phyloP scores from a whole-genome alignment of 2,113 vertebrate genomes.

The Larimichthys polyactis region DNA sequence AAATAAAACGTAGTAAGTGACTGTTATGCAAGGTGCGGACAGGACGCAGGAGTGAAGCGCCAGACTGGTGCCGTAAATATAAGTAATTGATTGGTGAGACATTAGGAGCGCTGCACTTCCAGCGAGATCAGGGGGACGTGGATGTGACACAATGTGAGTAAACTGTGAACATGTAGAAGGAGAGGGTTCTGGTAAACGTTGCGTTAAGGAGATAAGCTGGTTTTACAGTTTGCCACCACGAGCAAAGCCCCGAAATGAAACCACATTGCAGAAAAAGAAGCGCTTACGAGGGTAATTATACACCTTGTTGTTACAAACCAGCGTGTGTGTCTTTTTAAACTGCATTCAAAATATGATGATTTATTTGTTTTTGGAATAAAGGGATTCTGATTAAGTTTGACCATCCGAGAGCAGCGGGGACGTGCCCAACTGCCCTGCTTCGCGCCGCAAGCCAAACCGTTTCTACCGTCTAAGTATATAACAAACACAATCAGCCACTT shows the following conservation, averaged over 20 bases:
- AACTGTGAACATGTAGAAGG: neutral
- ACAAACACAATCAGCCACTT: slow-evolving; percentile 67
- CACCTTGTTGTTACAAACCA: too few species aligned
- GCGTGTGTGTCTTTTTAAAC: neutral
- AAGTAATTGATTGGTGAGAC: neutral
- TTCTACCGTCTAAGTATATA: neutral
- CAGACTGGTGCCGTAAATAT: neutral
- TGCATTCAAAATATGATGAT: too few species aligned
- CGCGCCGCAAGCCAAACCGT: neutral
- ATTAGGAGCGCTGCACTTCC: neutral
- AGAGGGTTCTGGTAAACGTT: neutral
- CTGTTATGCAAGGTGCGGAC: slow-evolving; percentile 4
- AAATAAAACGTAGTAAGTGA: neutral
- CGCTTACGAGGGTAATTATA: too few species aligned
- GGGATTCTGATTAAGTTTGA: slow-evolving; percentile 5
- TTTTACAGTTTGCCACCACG: neutral
- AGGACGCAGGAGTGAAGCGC: neutral
- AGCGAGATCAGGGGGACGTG: neutral
- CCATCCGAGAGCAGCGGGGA: neutral
- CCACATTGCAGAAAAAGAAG: neutral
- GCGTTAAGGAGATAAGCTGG: neutral
- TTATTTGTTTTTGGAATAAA: too few species aligned
- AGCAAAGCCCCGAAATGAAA: neutral
- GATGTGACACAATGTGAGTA: neutral
- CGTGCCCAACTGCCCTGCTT: slow-evolving; percentile 9